Evolutionary conservation across 2,888 invertebrate genomes (phyloP), one percentile per base, ranked within the genome.

Genomic region (Chironomus riparius): DNA sequence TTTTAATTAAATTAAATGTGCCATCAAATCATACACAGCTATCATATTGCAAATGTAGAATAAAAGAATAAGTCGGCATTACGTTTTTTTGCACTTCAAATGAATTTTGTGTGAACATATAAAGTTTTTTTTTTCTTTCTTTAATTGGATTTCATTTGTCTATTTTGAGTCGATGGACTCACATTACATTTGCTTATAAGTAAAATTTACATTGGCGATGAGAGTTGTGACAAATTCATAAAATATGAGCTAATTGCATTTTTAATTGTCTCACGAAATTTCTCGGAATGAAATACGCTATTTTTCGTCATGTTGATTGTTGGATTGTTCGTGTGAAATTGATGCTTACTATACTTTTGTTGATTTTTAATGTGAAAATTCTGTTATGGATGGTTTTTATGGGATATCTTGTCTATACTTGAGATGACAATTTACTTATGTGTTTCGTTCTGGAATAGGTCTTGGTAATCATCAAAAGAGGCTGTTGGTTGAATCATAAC

Each of bases 101-200:
- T 74, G 74, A 47, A 47, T 68, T 68, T 74, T 22, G 22, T 21
- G 24, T 56, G 48, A 47, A 38, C 15, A 13, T 48, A 47, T 15
- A 22, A n/a, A n/a, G 38, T 28, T 28, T 6, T 4, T 10, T 65
- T n/a, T n/a, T n/a, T n/a, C n/a, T n/a, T n/a, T n/a, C n/a, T n/a
- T 74, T 74, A 74, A 74, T 74, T 74, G 74, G 74, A 68, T 74
- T 74, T 15, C 48, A 38, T 74, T 74, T 62, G 47, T 65, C 12
- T 65, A 10, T 65, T 56, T 56, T 18, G 18, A 56, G 56, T 56
- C 56, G 15, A 56, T 56, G 56, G 56, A 56, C 56, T 56, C 56
- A 56, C 15, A 56, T 56, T 56, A 56, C 56, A 56, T 18, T 18
- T 56, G n/a, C n/a, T 56, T 56, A 18, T 61, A 21, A 13, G 38